Conservation (phyloP, 2,888 invertebrate genomes). For the Ceraclea dissimilis region DNA sequence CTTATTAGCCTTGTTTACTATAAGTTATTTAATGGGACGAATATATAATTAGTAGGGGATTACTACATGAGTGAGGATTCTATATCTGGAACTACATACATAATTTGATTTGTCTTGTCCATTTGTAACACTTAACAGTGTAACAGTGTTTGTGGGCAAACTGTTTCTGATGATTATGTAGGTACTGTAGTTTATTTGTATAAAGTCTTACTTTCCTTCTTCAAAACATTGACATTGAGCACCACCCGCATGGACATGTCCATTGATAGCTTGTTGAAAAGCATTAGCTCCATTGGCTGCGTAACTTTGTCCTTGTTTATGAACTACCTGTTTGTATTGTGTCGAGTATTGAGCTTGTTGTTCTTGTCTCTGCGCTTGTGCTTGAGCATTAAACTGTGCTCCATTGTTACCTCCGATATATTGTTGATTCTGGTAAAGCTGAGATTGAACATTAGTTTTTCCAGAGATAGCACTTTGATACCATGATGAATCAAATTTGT, state of each 20-base stretch:
- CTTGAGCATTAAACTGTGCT: constrained; percentile 1
- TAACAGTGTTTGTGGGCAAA: too few relatives aligned
- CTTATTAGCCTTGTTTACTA: too few relatives aligned
- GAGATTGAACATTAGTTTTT: constrained; percentile 3
- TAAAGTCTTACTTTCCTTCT: constrained; percentile 33
- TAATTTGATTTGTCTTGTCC: too few relatives aligned
- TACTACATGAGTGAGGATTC: too few relatives aligned
- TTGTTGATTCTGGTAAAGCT: constrained; percentile 12
- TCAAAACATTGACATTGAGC: constrained; percentile 41
- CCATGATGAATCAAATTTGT: constrained; percentile 56
- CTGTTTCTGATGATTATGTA: not conserved
- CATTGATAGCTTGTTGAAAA: constrained; percentile 21
- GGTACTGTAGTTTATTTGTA: not conserved
- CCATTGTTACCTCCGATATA: not conserved
- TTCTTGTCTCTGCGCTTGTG: not conserved
- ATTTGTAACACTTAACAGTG: too few relatives aligned
- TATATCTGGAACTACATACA: too few relatives aligned
- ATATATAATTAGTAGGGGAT: too few relatives aligned
- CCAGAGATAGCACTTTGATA: constrained; percentile 44
- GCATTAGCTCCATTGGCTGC: constrained; percentile 15
- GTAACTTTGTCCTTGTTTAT: constrained; percentile 12
- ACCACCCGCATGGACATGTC: constrained; percentile 31
- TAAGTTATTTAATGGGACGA: too few relatives aligned
- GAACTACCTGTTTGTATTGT: constrained; percentile 11
- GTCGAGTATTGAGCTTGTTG: constrained; percentile 10